Conservation (phyloP, 2,888 invertebrate genomes). For the Pteria penguin region DNA sequence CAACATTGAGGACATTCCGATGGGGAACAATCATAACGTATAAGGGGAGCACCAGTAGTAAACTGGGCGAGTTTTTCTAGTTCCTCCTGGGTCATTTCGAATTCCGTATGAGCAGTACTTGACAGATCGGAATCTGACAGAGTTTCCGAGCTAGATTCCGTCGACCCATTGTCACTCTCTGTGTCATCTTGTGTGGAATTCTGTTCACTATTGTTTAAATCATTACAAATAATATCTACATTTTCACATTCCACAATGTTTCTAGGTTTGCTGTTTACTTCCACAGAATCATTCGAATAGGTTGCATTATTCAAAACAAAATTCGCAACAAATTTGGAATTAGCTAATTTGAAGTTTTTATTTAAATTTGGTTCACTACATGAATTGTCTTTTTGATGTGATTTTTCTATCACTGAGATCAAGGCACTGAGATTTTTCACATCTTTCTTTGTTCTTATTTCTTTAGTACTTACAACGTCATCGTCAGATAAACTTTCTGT, state of each 20-base stretch:
- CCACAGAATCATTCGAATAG: conserved; percentile 42
- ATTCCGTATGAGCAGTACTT: conserved; percentile 43
- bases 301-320: conserved; percentile 70
- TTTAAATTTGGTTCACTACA: conserved; percentile 36
- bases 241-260: conserved; percentile 74
- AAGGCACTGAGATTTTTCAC: conserved; percentile 77
- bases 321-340: conserved; percentile 58
- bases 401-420: conserved; percentile 75
- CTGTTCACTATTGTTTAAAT: conserved; percentile 68
- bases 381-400: conserved; percentile 70
- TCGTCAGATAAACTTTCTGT: conserved; percentile 49
- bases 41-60: conserved; percentile 73
- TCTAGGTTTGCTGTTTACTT: conserved; percentile 54
- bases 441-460: conserved; percentile 62
- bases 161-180: conserved; percentile 68
- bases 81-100: conserved; percentile 67
- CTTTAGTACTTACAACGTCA: conserved; percentile 37
- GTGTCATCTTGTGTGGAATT: conserved; percentile 59
- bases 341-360: conserved; percentile 26
- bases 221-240: conserved; percentile 78
- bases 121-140: conserved; percentile 67
- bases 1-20: conserved; percentile 74
- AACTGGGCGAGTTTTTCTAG: conserved; percentile 72
- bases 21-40: conserved; percentile 73
- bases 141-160: conserved; percentile 69